Base-by-base conservation (phyloP, 2,113 vertebrate genomes). In the Pomatostomus ruficeps region DNA sequence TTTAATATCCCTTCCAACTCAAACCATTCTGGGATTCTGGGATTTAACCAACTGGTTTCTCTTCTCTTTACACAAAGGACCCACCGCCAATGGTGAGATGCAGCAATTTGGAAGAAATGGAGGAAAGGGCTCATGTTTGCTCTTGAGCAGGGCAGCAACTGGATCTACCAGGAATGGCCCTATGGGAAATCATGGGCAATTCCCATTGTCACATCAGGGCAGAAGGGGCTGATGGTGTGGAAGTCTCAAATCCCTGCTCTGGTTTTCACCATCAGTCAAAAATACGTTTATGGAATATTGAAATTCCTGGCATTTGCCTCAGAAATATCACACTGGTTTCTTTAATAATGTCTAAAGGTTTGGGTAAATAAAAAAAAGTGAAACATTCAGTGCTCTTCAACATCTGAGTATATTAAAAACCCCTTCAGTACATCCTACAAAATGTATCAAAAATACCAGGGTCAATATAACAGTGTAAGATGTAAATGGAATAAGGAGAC, bases 331-430 rank as follows among this genome's bases (percentile, higher is more conserved):
- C 55, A 18, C 5, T 15, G 21, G 11, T 88, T 86, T 76, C 28
- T 92, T 95, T 73, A 96, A 94, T 95, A 91, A 89, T 7, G 40
- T 81, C 61, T 62, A 84, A 95, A 94, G 79, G 14, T 52, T 89
- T 91, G 45, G 31, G 68, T 71, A 86, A 94, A 89, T 73, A 35
- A 59, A 55, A 63, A 54, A 26, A n/a, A 20, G 20, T 33, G 13
- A 73, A 73, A 24, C 0, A 0, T 67, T 82, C 58, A 21, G 33
- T 36, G 40, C 51, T 86, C 38, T 84, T 80, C 85, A 88, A 65
- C 26, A 75, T 65, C 77, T 31, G 16, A 92, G 74, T 38, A 46
- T 79, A 92, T 91, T 91, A 87, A 94, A 92, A 93, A 84, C 35
- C 55, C 14, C 65, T 91, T 84, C 51, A 77, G 38, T 62, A 77